Conservation (phyloP, 2,888 invertebrate genomes). For the Conomelus anceps region DNA sequence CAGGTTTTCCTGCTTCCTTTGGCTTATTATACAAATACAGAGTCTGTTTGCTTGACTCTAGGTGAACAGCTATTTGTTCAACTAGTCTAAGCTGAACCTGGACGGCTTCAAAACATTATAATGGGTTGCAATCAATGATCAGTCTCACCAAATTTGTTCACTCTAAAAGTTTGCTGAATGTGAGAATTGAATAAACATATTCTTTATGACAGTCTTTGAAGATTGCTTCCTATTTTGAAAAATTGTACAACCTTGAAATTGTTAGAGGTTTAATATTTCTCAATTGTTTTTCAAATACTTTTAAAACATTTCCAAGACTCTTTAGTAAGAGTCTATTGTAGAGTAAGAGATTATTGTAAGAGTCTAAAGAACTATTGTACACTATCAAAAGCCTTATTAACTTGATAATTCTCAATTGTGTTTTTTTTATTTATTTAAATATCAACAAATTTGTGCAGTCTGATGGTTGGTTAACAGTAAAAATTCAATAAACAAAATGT, state of each 20-base stretch:
- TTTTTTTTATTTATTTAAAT: too few species aligned
- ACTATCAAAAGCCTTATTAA: too few species aligned
- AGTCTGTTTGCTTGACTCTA: background rate
- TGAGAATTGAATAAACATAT: background rate
- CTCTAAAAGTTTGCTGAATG: background rate
- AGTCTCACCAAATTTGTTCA: background rate
- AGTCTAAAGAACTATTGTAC: too few species aligned
- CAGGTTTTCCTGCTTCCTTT: too few species aligned
- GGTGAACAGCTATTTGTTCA: background rate
- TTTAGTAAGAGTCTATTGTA: too few species aligned
- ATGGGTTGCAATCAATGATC: background rate
- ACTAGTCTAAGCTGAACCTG: background rate
- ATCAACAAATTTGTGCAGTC: too few species aligned
- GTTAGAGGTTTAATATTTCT: too few species aligned
- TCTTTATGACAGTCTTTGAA: background rate
- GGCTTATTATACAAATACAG: background rate
- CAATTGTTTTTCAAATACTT: background rate
- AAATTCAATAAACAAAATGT: too few species aligned
- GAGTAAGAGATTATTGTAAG: too few species aligned
- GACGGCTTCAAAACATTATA: background rate
- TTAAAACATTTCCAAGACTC: too few species aligned
- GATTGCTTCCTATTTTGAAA: background rate
- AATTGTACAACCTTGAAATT: background rate
- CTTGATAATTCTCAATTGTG: too few species aligned
- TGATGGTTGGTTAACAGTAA: too few species aligned